Conservation (phyloP, 2,113 vertebrate genomes). For the Drymodes brunneopygia region DNA sequence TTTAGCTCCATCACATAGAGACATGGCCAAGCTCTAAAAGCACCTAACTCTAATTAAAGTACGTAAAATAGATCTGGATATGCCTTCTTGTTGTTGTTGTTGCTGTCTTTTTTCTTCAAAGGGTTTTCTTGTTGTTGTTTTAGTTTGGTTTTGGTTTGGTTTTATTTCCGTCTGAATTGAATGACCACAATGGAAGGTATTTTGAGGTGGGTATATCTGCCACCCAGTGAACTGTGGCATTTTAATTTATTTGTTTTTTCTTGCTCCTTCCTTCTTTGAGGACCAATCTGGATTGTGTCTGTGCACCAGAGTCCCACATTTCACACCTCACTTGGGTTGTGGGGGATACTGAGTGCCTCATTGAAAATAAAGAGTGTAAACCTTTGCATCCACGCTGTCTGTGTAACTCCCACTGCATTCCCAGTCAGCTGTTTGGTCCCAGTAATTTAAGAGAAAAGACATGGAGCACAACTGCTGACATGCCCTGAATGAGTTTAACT, state of each 20-base stretch:
- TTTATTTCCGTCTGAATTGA: background rate
- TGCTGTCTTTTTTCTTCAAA: background rate
- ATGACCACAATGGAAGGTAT: background rate
- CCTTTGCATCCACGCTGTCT: background rate
- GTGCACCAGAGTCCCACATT: background rate
- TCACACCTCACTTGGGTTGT: background rate
- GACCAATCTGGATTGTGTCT: background rate
- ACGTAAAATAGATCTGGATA: background rate
- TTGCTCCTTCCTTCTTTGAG: background rate
- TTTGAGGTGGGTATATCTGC: background rate
- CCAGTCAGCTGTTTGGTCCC: background rate
- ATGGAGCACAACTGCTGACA: background rate
- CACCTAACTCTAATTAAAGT: background rate
- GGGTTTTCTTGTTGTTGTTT: background rate
- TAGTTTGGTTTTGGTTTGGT: background rate
- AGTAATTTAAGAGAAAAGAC: background rate
- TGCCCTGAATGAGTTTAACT: background rate
- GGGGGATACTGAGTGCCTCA: fast-evolving
- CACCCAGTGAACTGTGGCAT: background rate
- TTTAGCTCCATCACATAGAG: background rate
- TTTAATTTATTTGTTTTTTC: background rate
- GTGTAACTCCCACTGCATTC: background rate
- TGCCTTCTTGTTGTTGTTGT: fast-evolving
- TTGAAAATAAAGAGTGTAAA: background rate
- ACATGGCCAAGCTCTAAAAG: background rate